Evolutionary conservation across 2,797 vertebrate genomes (phyloP).

Genomic region (Pseudochaenichthys georgianus): DNA sequence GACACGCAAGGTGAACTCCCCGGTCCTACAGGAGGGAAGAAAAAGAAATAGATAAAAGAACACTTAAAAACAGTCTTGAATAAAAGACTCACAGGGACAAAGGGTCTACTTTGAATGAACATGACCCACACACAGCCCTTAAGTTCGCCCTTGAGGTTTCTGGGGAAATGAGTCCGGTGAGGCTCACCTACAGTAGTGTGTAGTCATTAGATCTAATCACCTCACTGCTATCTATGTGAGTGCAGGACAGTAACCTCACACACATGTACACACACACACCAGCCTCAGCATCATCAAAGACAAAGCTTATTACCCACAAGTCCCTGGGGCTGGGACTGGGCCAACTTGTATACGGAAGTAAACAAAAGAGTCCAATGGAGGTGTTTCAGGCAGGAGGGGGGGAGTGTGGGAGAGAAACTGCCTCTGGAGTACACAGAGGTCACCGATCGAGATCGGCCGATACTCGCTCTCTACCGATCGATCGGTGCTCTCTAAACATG

Average conservation of each 20-base stretch:
- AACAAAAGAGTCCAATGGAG: no score
- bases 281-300: constrained; percentile 35
- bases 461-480: no score
- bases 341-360: no score
- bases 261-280: constrained; percentile 18
- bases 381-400: no score
- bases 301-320: constrained; percentile 45
- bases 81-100: not conserved
- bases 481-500: no score
- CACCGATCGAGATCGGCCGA: no score
- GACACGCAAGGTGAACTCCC: constrained; percentile 65
- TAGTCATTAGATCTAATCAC: constrained; percentile 51
- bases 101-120: constrained; percentile 5
- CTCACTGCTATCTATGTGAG: constrained; percentile 9
- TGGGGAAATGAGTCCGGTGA: constrained; percentile 45
- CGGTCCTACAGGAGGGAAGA: constrained; percentile 50
- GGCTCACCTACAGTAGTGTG: not conserved
- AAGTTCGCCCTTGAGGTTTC: constrained; percentile 10
- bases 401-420: no score
- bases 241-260: constrained; percentile 11
- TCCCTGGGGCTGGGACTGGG: constrained; percentile 1
- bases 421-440: no score
- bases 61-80: not conserved
- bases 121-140: not conserved
- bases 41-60: not conserved